phyloP scores from a whole-genome alignment of 2,113 vertebrate genomes.

The Pedetes capensis region DNA sequence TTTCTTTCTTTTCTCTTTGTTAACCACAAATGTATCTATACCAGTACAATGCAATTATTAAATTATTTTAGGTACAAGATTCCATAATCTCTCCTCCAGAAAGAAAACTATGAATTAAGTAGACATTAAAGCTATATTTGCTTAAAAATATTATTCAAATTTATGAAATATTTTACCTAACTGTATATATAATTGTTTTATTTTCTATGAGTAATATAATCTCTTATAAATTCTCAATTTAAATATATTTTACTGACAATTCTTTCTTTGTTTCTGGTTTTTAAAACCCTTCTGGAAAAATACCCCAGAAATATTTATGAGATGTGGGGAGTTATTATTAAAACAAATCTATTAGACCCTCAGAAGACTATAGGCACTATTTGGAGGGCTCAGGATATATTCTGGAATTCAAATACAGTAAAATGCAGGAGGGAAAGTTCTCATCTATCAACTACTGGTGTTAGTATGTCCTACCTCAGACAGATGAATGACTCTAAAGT shows the following conservation, averaged over 20 bases:
- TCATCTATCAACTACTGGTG: constrained; percentile 64
- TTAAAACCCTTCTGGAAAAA: constrained; percentile 44
- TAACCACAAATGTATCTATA: background rate
- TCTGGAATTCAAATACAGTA: constrained; percentile 48
- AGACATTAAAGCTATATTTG: background rate
- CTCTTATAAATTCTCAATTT: constrained; percentile 19
- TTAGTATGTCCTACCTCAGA: constrained; percentile 39
- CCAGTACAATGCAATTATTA: background rate
- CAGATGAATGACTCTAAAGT: constrained; percentile 73
- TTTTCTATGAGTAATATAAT: background rate
- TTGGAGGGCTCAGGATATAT: constrained; percentile 28
- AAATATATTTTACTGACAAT: constrained; percentile 33
- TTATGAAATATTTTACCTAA: constrained; percentile 15
- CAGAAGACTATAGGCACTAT: background rate
- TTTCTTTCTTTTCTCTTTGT: background rate
- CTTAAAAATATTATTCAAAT: constrained; percentile 11
- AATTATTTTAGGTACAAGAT: constrained; percentile 12
- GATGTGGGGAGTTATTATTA: background rate
- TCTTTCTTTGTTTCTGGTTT: constrained; percentile 36
- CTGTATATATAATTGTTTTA: constrained; percentile 9
- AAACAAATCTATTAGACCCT: constrained; percentile 18
- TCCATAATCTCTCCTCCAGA: background rate
- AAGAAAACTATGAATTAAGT: constrained; percentile 25
- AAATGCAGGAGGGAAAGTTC: background rate
- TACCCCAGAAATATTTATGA: background rate